Percentiles rank a stretch among this genome's conserved stretches.
Evolutionary conservation across 2,888 invertebrate species (phyloP).

Genomic region (Cremastinae sp.): DNA sequence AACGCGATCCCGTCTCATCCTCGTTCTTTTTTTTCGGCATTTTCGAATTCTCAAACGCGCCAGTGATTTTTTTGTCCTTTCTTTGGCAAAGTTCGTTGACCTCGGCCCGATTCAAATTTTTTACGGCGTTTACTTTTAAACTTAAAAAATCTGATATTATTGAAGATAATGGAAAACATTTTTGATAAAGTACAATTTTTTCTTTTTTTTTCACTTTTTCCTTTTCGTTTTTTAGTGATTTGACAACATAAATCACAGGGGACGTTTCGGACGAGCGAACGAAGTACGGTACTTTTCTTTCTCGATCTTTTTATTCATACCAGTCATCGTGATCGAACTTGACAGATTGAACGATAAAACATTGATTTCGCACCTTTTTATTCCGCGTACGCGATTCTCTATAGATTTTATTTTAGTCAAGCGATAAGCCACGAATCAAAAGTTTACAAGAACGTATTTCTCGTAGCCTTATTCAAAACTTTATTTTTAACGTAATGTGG

Average conservation of each 20-base stretch:
- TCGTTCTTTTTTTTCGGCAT: conserved; percentile 27
- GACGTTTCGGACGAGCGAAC: conserved; percentile 22
- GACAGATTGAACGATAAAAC: background rate
- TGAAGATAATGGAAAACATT: background rate
- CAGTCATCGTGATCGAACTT: background rate
- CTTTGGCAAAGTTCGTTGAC: conserved; percentile 30
- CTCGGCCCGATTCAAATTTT: background rate
- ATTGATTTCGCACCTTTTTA: background rate
- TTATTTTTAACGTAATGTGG: no score
- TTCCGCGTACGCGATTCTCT: background rate
- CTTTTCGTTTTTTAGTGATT: background rate
- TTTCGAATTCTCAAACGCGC: conserved; percentile 36
- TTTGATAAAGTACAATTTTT: background rate
- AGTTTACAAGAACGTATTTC: background rate
- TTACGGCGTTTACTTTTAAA: background rate
- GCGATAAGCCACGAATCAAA: conserved; percentile 10
- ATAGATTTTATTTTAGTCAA: background rate
- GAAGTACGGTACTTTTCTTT: conserved; percentile 12
- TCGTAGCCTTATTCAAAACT: background rate
- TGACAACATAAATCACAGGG: background rate
- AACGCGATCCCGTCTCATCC: conserved; percentile 23
- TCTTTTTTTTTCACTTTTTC: background rate
- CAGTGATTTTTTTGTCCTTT: conserved; percentile 26
- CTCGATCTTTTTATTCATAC: background rate
- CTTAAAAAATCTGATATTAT: background rate